Evolutionary conservation across 1,140 invertebrate genomes (phyloP), one percentile per base, ranked within the genome.

Genomic region (Amyelois transitella): DNA sequence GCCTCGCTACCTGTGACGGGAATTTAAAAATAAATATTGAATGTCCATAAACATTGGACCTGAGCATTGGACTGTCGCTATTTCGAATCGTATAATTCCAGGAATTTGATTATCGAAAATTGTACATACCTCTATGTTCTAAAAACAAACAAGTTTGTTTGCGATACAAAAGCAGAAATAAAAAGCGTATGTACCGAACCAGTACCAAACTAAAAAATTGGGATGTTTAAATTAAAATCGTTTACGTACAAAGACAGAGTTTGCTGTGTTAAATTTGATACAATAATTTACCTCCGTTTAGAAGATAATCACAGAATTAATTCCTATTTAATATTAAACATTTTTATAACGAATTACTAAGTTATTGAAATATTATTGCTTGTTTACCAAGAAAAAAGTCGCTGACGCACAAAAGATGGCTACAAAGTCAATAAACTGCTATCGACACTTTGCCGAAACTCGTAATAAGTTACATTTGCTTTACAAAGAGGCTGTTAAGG

Each of bases 11-110:
- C 32, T 38, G 32, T 14, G 32, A 32, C 10, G 21, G 47, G 28
- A 47, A 49, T 55, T 55, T 45, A 43, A 49, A 49, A 55, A 49
- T 49, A 55, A 55, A 55, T 55, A 55, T 55, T 55, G 53, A 25
- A 28, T 19, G 14, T 18, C 12, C 25, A 45, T 19, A 49, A 55
- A 55, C 45, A 55, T 43, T 6, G 12, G 20, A n/a, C 3, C 25
- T 6, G 10, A n/a, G 18, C 10, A 54, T 25, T 21, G 19, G 49
- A 55, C 48, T 55, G 28, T 21, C 53, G 19, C 1, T 22, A 43
- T 48, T 38, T 55, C 38, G 45, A 43, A 32, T 32, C 21, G 20
- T 43, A 19, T n/a, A 43, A 52, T 52, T 51, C 32, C 22, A 17
- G 24, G n/a, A n/a, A n/a, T n/a, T n/a, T n/a, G n/a, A n/a, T n/a